Evolutionary conservation across 2,113 vertebrate species (phyloP).

Genomic region (Nannobrachium achirus): DNA sequence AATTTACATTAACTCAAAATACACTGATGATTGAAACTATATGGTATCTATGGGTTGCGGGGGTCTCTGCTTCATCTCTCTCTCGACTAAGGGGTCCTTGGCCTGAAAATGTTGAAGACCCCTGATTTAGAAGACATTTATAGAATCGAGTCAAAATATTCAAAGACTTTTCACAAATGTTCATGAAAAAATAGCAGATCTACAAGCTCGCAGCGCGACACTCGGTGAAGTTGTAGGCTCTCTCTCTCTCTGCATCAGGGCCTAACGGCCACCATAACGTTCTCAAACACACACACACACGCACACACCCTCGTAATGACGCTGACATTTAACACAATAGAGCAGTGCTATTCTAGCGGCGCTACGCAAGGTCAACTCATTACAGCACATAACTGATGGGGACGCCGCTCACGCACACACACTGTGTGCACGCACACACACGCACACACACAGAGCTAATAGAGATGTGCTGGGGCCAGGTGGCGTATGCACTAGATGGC

Average conservation of each 20-base stretch:
- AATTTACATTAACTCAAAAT: too few relatives aligned
- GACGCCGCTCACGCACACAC: constrained; percentile 36
- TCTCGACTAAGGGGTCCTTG: too few relatives aligned
- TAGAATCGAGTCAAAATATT: too few relatives aligned
- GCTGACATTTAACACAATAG: constrained; percentile 67
- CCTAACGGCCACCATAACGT: constrained; percentile 17
- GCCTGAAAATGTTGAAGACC: too few relatives aligned
- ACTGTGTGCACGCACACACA: constrained; percentile 37
- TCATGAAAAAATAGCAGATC: too few relatives aligned
- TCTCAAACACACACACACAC: background rate
- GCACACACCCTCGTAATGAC: constrained; percentile 46
- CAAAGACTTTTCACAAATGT: too few relatives aligned
- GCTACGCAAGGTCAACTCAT: constrained; percentile 64
- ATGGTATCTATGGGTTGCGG: too few relatives aligned
- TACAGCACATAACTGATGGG: constrained; percentile 60
- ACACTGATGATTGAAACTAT: too few relatives aligned
- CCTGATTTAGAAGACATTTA: too few relatives aligned
- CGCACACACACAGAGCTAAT: constrained; percentile 38
- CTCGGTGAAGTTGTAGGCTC: background rate
- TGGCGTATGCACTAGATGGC: background rate
- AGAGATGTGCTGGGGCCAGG: constrained; percentile 26
- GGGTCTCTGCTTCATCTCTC: too few relatives aligned
- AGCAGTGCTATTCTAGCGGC: constrained; percentile 46
- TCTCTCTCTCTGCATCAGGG: constrained; percentile 15
- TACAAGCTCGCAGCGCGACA: too few relatives aligned